Evolutionary conservation across 2,888 invertebrate species (phyloP).

Genomic region (Clepsis dumicolana): DNA sequence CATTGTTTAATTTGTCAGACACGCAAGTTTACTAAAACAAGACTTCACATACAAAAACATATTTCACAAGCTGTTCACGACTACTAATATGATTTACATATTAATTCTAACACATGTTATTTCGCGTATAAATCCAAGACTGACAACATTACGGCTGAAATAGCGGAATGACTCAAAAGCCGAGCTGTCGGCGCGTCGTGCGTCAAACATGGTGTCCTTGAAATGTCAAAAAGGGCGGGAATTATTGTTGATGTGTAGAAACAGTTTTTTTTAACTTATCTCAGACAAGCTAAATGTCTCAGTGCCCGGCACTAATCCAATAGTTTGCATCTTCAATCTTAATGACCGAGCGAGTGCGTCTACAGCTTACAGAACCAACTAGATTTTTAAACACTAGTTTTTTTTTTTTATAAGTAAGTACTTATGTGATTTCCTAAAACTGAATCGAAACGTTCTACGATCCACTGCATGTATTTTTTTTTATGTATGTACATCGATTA

Average conservation of each 20-base stretch:
- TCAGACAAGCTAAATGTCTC: no score
- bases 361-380: no score
- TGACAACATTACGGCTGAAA: constrained; percentile 12
- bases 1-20: not conserved
- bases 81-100: not conserved
- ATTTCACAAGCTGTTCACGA: not conserved
- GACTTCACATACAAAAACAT: not conserved
- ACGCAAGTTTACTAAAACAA: not conserved
- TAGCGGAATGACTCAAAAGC: constrained; percentile 26
- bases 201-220: constrained; percentile 42
- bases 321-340: no score
- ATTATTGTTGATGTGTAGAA: not conserved
- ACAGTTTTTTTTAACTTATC: no score
- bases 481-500: no score
- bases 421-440: no score
- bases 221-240: constrained; percentile 39
- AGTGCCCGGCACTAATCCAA: no score
- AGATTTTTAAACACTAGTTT: no score
- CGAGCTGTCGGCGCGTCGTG: constrained; percentile 32
- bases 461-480: no score
- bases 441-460: no score
- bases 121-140: constrained; percentile 6
- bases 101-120: constrained; percentile 13
- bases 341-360: no score
- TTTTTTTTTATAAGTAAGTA: no score